These are phyloP conservation scores for Atethmia centrago DNA, from an alignment of 2,888 invertebrate genomes.

Conservation along the genomic window DNA sequence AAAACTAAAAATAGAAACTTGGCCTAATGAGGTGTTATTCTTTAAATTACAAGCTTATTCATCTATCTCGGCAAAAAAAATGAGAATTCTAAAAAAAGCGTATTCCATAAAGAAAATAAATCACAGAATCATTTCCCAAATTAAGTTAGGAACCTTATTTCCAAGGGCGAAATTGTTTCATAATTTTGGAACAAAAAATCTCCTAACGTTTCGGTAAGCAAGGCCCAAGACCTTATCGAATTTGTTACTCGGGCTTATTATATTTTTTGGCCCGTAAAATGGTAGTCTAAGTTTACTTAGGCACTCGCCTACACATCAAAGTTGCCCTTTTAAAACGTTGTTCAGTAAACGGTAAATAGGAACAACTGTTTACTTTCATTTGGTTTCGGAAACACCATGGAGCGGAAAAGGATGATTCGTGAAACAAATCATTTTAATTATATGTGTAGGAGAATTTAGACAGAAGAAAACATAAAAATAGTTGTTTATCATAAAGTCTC, in stretches of 20 bases:
- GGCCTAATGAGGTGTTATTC: not conserved
- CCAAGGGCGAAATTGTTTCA: slow-evolving; percentile 68
- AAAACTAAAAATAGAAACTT: slow-evolving; percentile 8
- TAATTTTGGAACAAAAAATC: slow-evolving; percentile 64
- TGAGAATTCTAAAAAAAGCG: slow-evolving; percentile 7
- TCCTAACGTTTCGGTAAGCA: slow-evolving; percentile 53
- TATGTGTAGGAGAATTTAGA: not conserved
- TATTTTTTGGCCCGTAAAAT: slow-evolving; percentile 59
- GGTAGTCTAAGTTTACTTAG: slow-evolving; percentile 46
- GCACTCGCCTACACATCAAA: slow-evolving; percentile 28
- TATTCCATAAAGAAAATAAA: slow-evolving; percentile 64
- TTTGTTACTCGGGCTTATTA: slow-evolving; percentile 59
- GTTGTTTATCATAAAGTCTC: too few relatives aligned
- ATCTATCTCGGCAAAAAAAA: slow-evolving; percentile 3
- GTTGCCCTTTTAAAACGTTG: slow-evolving; percentile 26
- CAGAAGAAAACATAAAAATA: too few relatives aligned
- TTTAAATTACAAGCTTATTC: slow-evolving; percentile 14
- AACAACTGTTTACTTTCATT: slow-evolving; percentile 25
- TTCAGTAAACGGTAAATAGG: slow-evolving; percentile 28
- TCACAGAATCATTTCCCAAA: slow-evolving; percentile 68
- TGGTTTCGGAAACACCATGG: slow-evolving; percentile 8
- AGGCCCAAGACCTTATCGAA: slow-evolving; percentile 58
- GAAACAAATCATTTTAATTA: not conserved
- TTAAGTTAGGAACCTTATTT: slow-evolving; percentile 63
- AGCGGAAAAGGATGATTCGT: not conserved